phyloP scores from a whole-genome alignment of 2,797 vertebrate genomes.

The Typhlichthys subterraneus region DNA sequence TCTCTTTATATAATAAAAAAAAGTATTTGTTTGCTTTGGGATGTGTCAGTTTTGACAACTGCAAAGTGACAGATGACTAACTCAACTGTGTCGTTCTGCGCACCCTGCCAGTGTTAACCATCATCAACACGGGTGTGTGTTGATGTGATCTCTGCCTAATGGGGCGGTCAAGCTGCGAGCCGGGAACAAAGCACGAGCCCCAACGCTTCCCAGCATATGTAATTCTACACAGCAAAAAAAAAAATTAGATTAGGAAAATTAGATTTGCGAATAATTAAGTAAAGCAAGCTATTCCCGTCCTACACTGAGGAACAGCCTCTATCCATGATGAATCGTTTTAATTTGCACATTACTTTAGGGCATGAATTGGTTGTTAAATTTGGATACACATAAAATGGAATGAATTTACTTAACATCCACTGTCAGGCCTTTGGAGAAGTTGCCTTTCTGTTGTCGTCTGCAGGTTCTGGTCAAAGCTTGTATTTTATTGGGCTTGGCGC shows the following conservation, averaged over 20 bases:
- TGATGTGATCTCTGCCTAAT: constrained; percentile 96
- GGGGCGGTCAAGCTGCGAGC: constrained; percentile 93
- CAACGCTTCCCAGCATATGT: constrained; percentile 84
- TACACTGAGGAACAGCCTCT: constrained; percentile 73
- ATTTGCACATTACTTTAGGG: constrained; percentile 84
- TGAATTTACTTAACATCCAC: constrained; percentile 85
- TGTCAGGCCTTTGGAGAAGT: constrained; percentile 66
- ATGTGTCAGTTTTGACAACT: constrained; percentile 41
- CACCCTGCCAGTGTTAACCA: constrained; percentile 82
- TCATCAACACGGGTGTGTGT: constrained; percentile 86
- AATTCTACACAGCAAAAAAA: constrained; percentile 84
- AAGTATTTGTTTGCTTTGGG: constrained; percentile 24
- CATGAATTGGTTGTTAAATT: constrained; percentile 77
- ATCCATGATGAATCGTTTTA: constrained; percentile 78
- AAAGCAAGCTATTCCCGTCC: constrained; percentile 86
- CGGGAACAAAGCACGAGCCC: constrained; percentile 90
- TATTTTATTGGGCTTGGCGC: not conserved
- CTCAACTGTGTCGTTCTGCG: constrained; percentile 65
- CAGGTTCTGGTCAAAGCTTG: not conserved
- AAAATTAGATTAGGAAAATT: constrained; percentile 83
- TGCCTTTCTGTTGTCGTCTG: constrained; percentile 13
- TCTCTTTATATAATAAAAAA: constrained; percentile 12
- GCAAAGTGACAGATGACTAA: constrained; percentile 70
- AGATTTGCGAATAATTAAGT: constrained; percentile 93
- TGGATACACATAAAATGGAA: constrained; percentile 80